Evolutionary conservation across 2,888 invertebrate genomes (phyloP), one percentile per base, ranked within the genome.

Genomic region (Hoplodrina blanda): DNA sequence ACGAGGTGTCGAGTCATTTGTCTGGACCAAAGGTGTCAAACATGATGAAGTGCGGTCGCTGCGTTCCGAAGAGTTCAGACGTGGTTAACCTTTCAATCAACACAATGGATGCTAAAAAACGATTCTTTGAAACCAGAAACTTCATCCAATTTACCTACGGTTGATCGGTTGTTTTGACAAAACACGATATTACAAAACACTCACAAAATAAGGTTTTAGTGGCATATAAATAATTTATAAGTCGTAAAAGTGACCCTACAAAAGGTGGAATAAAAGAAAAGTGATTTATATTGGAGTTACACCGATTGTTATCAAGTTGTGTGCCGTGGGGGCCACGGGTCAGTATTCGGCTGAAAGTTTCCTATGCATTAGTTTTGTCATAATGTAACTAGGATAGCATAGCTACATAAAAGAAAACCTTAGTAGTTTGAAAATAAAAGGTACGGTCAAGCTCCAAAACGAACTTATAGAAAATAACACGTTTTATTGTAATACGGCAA

Each of bases 231-330:
- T 85, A 86, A 89, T 90, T 88, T 89, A 90, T 91, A 85, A 89
- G 81, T 86, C 88, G 84, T 89, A 89, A 89, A 90, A 88, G 82
- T 87, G 86, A 87, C 87, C 87, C 74, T 72, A 84, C 89, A 90
- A 90, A 89, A 85, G 79, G 71, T 78, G 65, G 70, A 88, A 85
- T 88, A 89, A 87, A 88, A 85, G 81, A 82, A 82, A 73, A 85
- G 85, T 87, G 86, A 91, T 91, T 91, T 89, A 90, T 88, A 85
- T 81, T 78, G 67, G 79, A 84, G 82, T 82, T 77, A 85, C 78
- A 73, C 67, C 81, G 88, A 90, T 86, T 69, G 76, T 88, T 87
- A 90, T 91, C 87, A 78, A 73, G 71, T 74, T 75, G 15, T 64
- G 49, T 15, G 68, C 46, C n/a, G 74, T 64, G 78, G 69, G 76